These are phyloP conservation scores for Phylloscopus trochiloides DNA, from an alignment of 2,113 vertebrate species.

Conservation along the genomic window DNA sequence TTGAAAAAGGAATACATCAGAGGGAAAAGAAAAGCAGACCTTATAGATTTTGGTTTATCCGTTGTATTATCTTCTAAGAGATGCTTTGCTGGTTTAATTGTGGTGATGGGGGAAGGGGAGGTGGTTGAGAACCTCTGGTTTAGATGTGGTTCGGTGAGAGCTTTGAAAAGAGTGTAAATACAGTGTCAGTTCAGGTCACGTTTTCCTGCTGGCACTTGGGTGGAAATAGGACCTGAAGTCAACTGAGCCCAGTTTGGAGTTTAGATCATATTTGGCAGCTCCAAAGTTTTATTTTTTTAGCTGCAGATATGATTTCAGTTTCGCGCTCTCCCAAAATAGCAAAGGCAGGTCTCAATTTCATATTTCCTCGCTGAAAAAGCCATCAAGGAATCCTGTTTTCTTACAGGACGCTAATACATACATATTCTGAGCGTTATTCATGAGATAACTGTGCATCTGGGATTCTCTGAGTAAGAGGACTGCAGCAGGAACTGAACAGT, in stretches of 20 bases:
- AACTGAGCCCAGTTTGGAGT: background rate
- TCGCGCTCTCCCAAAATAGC: conserved; percentile 14
- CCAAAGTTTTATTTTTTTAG: conserved; percentile 48
- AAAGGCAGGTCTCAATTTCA: conserved; percentile 24
- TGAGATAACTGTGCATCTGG: background rate
- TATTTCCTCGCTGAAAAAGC: conserved; percentile 19
- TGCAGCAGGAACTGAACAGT: background rate
- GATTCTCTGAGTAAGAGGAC: background rate
- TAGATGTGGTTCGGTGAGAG: background rate
- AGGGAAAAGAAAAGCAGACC: background rate
- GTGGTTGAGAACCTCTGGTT: background rate
- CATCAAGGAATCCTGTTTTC: conserved; percentile 1
- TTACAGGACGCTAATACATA: background rate
- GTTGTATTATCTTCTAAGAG: background rate
- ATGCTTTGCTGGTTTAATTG: background rate
- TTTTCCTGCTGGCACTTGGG: background rate
- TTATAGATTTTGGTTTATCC: background rate
- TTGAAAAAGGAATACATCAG: background rate
- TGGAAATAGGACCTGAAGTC: conserved; percentile 35
- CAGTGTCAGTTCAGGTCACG: background rate
- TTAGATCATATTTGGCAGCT: conserved; percentile 18
- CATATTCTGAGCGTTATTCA: background rate
- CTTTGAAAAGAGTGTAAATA: background rate
- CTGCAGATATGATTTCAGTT: conserved; percentile 59
- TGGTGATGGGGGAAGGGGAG: background rate